A percentile compares a stretch with the other conserved stretches of the same genome.
phyloP scores from a whole-genome alignment of 2,113 vertebrate genomes.

The Urocynchramus pylzowi region DNA sequence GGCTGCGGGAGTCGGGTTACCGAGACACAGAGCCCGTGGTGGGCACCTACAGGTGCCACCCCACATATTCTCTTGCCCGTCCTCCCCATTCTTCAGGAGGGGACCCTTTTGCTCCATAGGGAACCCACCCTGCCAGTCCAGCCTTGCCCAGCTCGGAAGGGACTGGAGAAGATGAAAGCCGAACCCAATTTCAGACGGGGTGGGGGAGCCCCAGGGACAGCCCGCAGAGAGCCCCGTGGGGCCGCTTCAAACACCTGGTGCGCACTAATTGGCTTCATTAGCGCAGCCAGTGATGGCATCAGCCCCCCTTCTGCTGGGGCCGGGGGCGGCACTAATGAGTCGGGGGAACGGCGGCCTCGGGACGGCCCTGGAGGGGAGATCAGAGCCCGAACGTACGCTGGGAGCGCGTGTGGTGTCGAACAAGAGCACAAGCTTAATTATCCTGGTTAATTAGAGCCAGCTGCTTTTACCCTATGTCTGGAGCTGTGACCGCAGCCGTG shows the following conservation, averaged over 20 bases:
- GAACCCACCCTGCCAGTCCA: neutral
- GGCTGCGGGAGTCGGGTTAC: neutral
- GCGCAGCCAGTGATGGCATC: neutral
- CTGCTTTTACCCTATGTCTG: neutral
- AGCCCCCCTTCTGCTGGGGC: neutral
- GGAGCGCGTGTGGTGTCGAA: neutral
- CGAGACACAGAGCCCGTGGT: accelerated
- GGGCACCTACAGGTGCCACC: neutral
- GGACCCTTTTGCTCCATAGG: accelerated
- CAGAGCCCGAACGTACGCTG: neutral
- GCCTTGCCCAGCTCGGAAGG: neutral
- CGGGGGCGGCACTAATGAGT: neutral
- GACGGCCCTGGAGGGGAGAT: neutral
- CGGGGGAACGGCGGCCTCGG: neutral
- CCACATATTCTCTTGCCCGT: neutral
- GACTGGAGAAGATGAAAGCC: neutral
- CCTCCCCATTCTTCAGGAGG: neutral
- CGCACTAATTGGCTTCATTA: neutral
- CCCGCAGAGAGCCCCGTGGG: neutral
- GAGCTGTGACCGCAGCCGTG: accelerated
- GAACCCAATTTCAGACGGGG: neutral
- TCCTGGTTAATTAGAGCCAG: neutral
- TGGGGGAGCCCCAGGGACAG: neutral
- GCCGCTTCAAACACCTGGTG: neutral
- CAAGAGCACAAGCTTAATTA: neutral